A percentile compares a stretch with the other conserved stretches of the same genome.
phyloP scores from a whole-genome alignment of 1,140 invertebrate genomes.

The Agrypnia vestita region DNA sequence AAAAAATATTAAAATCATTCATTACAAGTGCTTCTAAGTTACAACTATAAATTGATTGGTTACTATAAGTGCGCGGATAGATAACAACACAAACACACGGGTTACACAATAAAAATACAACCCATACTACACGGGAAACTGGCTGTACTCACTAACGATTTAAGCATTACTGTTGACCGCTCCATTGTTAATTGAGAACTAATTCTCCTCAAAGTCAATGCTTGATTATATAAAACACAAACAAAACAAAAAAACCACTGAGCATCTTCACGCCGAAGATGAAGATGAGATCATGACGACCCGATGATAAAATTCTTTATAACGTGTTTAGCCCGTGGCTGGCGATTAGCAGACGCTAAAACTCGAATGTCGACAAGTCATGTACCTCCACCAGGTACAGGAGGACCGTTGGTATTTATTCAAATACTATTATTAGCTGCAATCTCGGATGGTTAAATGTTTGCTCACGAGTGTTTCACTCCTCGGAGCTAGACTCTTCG shows the following conservation, averaged over 20 bases:
- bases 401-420: background rate
- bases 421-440: constrained; percentile 24
- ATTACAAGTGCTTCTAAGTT: too few relatives aligned
- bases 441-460: background rate
- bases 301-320: constrained; percentile 21
- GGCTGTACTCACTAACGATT: constrained; percentile 55
- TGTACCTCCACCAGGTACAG: background rate
- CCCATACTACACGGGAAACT: too few relatives aligned
- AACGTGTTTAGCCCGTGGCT: background rate
- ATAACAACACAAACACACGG: too few relatives aligned
- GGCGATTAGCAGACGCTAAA: constrained; percentile 7
- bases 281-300: constrained; percentile 50
- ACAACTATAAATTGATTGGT: too few relatives aligned
- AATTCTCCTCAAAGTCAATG: constrained; percentile 46
- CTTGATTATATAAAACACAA: constrained; percentile 59
- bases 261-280: constrained; percentile 43
- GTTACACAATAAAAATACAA: too few relatives aligned
- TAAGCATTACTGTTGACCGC: constrained; percentile 56
- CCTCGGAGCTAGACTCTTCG: background rate
- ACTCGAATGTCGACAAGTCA: constrained; percentile 31
- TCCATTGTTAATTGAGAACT: constrained; percentile 58
- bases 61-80: too few relatives aligned
- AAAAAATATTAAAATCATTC: too few relatives aligned
- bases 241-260: constrained; percentile 54
- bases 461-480: constrained; percentile 16